phyloP scores from a whole-genome alignment of 2,888 invertebrate species.

The Dorcus parallelipipedus region DNA sequence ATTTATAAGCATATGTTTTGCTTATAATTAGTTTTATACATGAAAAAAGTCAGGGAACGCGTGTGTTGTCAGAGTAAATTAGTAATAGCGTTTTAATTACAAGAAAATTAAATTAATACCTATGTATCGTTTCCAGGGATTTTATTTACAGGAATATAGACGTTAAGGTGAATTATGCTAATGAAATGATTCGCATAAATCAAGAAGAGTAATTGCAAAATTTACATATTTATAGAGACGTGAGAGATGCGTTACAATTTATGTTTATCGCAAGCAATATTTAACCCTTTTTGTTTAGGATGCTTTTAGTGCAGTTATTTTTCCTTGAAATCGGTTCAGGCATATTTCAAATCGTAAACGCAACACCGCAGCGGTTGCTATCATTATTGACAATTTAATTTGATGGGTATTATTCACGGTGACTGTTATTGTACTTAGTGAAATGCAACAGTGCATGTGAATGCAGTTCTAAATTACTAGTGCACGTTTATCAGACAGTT shows the following conservation, averaged over 20 bases:
- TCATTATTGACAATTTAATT: constrained; percentile 21
- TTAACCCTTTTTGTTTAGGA: too few species aligned
- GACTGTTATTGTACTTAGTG: constrained; percentile 2
- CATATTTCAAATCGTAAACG: too few species aligned
- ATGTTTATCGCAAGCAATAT: neutral
- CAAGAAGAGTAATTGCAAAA: constrained; percentile 25
- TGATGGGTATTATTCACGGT: constrained; percentile 19
- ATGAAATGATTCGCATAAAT: constrained; percentile 20
- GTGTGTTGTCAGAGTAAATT: too few species aligned
- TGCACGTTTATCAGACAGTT: constrained; percentile 25
- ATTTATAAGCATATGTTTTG: too few species aligned
- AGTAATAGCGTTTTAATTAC: too few species aligned
- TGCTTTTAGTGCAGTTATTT: too few species aligned
- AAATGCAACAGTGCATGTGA: constrained; percentile 16
- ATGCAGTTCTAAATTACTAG: constrained; percentile 21
- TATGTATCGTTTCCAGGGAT: too few species aligned
- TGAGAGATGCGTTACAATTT: constrained; percentile 22
- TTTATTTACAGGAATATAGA: too few species aligned
- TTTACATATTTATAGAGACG: constrained; percentile 21
- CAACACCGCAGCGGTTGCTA: neutral
- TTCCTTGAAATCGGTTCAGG: too few species aligned
- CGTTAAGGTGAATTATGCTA: constrained; percentile 4
- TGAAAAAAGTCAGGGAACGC: too few species aligned
- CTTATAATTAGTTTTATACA: too few species aligned
- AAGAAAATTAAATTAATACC: too few species aligned